Percentiles rank a stretch among this genome's conserved stretches.
Conservation (phyloP, 2,113 vertebrate genomes). For the Nesogale talazaci region DNA sequence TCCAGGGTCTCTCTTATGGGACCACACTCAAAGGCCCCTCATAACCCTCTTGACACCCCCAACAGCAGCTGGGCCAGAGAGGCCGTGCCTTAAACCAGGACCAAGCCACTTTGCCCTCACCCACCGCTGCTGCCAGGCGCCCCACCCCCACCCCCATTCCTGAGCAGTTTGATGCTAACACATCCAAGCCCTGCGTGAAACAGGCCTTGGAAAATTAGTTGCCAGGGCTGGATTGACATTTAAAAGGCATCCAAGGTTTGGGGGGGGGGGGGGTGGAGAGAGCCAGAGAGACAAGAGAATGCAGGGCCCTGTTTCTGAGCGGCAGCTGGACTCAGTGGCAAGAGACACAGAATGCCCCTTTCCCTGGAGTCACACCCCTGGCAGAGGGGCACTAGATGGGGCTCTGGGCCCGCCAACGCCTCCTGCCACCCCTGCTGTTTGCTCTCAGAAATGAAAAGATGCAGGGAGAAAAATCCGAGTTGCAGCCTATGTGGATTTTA, state of each 20-base stretch:
- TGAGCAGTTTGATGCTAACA: not conserved
- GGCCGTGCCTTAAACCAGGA: not conserved
- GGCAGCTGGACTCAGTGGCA: slow-evolving; percentile 47
- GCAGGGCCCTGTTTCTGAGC: not conserved
- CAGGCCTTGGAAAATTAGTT: slow-evolving; percentile 61
- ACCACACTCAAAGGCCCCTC: not conserved
- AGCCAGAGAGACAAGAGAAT: not conserved
- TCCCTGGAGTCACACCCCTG: not conserved
- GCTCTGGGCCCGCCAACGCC: not conserved
- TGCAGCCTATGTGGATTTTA: slow-evolving; percentile 81
- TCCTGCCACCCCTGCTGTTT: slow-evolving; percentile 61
- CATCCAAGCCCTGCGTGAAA: slow-evolving; percentile 50
- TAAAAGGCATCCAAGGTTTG: slow-evolving; percentile 57
- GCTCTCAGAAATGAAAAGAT: slow-evolving; percentile 78
- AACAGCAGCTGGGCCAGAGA: not conserved
- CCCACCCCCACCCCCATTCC: not conserved
- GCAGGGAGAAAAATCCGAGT: slow-evolving; percentile 76
- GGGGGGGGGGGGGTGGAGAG: not conserved
- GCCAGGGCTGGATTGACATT: slow-evolving; percentile 48
- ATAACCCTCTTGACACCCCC: not conserved
- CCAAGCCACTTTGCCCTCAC: not conserved
- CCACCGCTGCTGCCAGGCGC: not conserved
- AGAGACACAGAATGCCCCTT: slow-evolving; percentile 1
- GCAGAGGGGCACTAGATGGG: not conserved
- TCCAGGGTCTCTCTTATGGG: not conserved